These are phyloP conservation scores for Drosophila histrio DNA, from an alignment of 2,888 invertebrate genomes.

Conservation along the genomic window DNA sequence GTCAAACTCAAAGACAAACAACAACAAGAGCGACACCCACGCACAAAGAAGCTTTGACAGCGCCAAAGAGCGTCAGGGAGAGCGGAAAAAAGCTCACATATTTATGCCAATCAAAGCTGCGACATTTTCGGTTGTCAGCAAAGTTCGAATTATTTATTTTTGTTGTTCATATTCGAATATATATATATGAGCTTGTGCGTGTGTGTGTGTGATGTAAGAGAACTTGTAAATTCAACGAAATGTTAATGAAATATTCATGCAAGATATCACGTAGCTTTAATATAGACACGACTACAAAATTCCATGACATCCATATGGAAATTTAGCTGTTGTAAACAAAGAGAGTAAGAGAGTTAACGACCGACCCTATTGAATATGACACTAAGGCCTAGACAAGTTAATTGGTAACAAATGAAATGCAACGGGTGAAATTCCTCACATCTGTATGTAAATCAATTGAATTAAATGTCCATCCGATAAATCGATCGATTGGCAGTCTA, in stretches of 20 bases:
- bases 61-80: neutral
- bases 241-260: conserved; percentile 75
- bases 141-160: conserved; percentile 50
- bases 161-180: conserved; percentile 19
- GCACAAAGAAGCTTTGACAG: neutral
- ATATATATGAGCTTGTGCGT: neutral
- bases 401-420: conserved; percentile 50
- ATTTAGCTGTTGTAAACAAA: conserved; percentile 26
- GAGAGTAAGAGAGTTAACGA: conserved; percentile 48
- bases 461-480: conserved; percentile 10
- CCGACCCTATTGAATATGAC: conserved; percentile 49
- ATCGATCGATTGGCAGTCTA: conserved; percentile 8
- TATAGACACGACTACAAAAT: conserved; percentile 51
- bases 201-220: conserved; percentile 17
- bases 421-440: conserved; percentile 23
- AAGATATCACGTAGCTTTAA: conserved; percentile 71
- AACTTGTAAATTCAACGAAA: conserved; percentile 50
- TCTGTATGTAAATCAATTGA: conserved; percentile 20
- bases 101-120: conserved; percentile 48
- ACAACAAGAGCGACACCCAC: conserved; percentile 23
- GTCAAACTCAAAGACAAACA: conserved; percentile 39
- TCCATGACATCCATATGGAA: conserved; percentile 25
- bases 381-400: conserved; percentile 42
- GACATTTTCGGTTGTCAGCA: conserved; percentile 26
- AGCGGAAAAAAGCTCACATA: conserved; percentile 21